Evolutionary conservation across 2,113 vertebrate genomes (phyloP).

Genomic region (Xiphias gladius): DNA sequence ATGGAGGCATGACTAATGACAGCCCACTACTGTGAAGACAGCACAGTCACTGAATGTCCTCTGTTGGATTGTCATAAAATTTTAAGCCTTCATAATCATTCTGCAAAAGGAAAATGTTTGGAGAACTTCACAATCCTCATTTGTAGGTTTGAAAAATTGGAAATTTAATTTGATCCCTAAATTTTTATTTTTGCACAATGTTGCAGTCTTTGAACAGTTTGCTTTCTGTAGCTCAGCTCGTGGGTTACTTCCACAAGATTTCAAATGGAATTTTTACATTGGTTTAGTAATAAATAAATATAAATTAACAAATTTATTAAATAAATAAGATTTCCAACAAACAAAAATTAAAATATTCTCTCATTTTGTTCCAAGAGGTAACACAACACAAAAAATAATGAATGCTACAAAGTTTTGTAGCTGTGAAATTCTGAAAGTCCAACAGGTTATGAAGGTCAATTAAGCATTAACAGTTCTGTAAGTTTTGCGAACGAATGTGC

Average conservation of each 20-base stretch:
- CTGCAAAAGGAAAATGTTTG: not conserved
- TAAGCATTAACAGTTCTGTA: not conserved
- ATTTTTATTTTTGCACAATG: not conserved
- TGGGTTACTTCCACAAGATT: not conserved
- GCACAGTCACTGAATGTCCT: not conserved
- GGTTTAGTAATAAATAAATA: not conserved
- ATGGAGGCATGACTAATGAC: constrained; percentile 19
- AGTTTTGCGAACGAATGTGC: too few species aligned
- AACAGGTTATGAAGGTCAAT: not conserved
- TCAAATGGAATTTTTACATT: not conserved
- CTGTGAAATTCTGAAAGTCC: too few species aligned
- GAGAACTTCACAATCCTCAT: not conserved
- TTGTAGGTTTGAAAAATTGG: not conserved
- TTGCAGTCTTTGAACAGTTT: not conserved
- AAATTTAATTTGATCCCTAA: not conserved
- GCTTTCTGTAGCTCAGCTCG: not conserved
- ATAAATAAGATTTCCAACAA: not conserved
- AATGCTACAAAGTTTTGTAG: not conserved
- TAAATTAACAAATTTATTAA: not conserved
- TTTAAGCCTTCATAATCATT: not conserved
- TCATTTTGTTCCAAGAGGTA: too few species aligned
- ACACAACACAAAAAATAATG: not conserved
- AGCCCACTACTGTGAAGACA: not conserved
- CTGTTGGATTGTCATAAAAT: not conserved
- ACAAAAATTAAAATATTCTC: too few species aligned